These are phyloP conservation scores for Scaptomyza graminum DNA, from an alignment of 1,140 invertebrate species.

Conservation along the genomic window DNA sequence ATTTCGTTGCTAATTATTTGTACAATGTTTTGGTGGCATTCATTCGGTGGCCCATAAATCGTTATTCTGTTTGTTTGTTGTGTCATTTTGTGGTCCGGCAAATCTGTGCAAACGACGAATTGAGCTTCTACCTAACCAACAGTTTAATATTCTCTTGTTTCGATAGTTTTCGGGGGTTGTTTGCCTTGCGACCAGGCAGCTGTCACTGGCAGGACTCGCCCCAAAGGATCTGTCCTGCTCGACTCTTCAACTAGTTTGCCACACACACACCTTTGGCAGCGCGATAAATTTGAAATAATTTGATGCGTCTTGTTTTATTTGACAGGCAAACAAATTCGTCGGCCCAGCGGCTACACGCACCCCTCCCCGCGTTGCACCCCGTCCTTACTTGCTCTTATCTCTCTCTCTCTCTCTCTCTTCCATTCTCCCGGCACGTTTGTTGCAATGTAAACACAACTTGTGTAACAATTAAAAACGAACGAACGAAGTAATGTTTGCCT, in stretches of 20 bases:
- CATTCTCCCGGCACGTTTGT: background rate
- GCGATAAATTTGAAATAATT: constrained; percentile 81
- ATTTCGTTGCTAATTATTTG: too few species aligned
- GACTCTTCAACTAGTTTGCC: too few species aligned
- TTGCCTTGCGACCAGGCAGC: constrained; percentile 46
- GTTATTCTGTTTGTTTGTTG: too few species aligned
- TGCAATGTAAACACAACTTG: constrained; percentile 67
- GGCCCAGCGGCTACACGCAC: constrained; percentile 54
- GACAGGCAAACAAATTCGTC: constrained; percentile 75
- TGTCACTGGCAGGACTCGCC: constrained; percentile 21
- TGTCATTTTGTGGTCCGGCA: constrained; percentile 74
- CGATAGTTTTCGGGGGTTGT: constrained; percentile 20
- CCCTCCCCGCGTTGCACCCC: background rate
- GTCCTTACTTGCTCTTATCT: constrained; percentile 1
- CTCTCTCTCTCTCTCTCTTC: too few species aligned
- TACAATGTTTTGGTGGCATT: too few species aligned
- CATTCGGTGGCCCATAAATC: too few species aligned
- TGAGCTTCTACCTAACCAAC: constrained; percentile 20
- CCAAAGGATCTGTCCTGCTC: constrained; percentile 17
- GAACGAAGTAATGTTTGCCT: constrained; percentile 23
- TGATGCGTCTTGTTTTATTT: constrained; percentile 82
- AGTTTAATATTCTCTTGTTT: constrained; percentile 34
- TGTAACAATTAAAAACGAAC: constrained; percentile 63
- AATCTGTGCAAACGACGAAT: constrained; percentile 61
- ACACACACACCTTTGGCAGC: constrained; percentile 49